These are phyloP conservation scores for Temnothorax rugatulus DNA, from an alignment of 2,888 invertebrate species.

Conservation along the genomic window DNA sequence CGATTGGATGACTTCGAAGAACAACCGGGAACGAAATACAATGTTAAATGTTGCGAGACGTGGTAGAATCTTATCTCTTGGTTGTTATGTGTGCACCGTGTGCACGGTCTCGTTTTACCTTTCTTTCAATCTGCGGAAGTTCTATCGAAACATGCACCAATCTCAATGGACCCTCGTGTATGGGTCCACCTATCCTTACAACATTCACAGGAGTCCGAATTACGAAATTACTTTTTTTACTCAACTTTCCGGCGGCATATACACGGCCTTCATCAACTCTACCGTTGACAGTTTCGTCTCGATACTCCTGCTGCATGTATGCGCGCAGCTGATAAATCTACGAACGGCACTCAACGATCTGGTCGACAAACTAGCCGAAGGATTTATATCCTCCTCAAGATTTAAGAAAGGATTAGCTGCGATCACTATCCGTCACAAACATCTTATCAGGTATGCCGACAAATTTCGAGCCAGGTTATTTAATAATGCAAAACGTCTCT, in stretches of 20 bases:
- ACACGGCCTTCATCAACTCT: constrained; percentile 58
- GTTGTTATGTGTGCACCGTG: constrained; percentile 59
- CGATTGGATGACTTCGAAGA: constrained; percentile 4
- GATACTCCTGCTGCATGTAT: constrained; percentile 76
- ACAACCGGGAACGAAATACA: constrained; percentile 40
- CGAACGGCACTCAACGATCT: constrained; percentile 59
- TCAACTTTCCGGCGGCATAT: constrained; percentile 78
- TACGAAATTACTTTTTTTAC: constrained; percentile 75
- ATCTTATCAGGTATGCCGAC: constrained; percentile 26
- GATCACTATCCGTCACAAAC: not conserved
- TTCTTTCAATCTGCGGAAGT: constrained; percentile 42
- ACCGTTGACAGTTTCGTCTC: constrained; percentile 12
- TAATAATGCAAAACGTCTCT: not conserved
- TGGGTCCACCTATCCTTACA: constrained; percentile 71
- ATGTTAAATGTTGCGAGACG: constrained; percentile 71
- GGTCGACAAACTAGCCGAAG: not conserved
- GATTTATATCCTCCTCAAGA: not conserved
- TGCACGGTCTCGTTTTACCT: constrained; percentile 61
- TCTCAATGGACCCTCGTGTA: constrained; percentile 49
- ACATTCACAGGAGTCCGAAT: constrained; percentile 67
- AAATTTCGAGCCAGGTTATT: not conserved
- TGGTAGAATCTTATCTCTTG: constrained; percentile 67
- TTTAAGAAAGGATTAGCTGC: not conserved
- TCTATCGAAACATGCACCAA: not conserved
- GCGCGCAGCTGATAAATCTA: constrained; percentile 76